Evolutionary conservation across 2,888 invertebrate genomes (phyloP).

Genomic region (Ischnura elegans): DNA sequence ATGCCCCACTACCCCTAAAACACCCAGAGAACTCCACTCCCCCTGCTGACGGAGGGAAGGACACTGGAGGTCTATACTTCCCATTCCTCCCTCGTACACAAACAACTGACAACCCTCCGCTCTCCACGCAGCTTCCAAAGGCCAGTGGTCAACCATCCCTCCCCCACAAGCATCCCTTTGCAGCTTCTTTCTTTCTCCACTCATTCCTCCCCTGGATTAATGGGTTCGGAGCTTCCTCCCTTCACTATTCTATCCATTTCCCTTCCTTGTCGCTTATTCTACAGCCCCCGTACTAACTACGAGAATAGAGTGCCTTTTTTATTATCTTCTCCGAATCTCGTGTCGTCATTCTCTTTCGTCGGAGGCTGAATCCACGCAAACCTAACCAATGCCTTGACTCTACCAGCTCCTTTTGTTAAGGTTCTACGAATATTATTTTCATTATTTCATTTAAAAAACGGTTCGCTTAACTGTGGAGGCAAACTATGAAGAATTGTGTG

Average conservation of each 20-base stretch:
- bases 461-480: too few species aligned
- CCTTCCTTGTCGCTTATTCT: not conserved
- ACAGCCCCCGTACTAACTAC: constrained; percentile 4
- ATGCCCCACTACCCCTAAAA: constrained; percentile 3
- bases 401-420: too few species aligned
- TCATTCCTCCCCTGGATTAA: constrained; percentile 54
- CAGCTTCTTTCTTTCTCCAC: constrained; percentile 11
- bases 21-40: not conserved
- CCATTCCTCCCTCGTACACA: not conserved
- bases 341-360: constrained; percentile 50
- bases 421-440: too few species aligned
- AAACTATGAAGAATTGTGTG: too few species aligned
- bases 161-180: not conserved
- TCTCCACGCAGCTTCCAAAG: constrained; percentile 16
- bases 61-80: not conserved
- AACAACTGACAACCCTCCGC: not conserved
- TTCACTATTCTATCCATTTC: not conserved
- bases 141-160: constrained; percentile 60
- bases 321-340: constrained; percentile 20
- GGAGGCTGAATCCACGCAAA: too few species aligned
- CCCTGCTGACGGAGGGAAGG: not conserved
- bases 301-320: constrained; percentile 45
- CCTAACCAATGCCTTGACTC: too few species aligned
- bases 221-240: constrained; percentile 48
- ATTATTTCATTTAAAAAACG: too few species aligned